These are phyloP conservation scores for Chironomus tentans DNA, from an alignment of 2,888 invertebrate genomes.

Conservation along the genomic window DNA sequence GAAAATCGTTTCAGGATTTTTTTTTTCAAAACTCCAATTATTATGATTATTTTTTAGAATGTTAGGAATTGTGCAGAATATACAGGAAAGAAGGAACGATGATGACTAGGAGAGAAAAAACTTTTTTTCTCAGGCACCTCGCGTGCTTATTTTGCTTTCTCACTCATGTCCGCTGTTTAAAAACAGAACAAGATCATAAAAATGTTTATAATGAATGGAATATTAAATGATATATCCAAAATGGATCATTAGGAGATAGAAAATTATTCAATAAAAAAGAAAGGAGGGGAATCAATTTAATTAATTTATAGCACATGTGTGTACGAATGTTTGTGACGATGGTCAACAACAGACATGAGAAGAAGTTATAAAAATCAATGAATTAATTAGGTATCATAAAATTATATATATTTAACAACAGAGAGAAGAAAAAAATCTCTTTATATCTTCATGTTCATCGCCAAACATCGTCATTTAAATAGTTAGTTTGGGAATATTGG, in stretches of 20 bases:
- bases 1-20: conserved; percentile 18
- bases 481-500: not conserved
- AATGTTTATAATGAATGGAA: conserved; percentile 13
- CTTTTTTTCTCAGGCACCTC: not conserved
- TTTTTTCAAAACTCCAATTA: conserved; percentile 8
- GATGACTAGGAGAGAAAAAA: not conserved
- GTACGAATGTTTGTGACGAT: not conserved
- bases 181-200: not conserved
- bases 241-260: conserved; percentile 20
- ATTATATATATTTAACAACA: not conserved
- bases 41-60: not conserved
- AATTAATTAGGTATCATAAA: conserved; percentile 8
- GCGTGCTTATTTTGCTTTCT: not conserved
- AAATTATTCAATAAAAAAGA: conserved; percentile 8
- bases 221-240: conserved; percentile 17
- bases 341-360: conserved; percentile 4
- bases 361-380: conserved; percentile 8
- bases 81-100: not conserved
- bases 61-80: not conserved
- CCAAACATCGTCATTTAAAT: not conserved
- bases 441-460: not conserved
- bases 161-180: no score
- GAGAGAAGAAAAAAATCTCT: not conserved
- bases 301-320: conserved; percentile 9
- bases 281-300: conserved; percentile 20